Evolutionary conservation across 1,140 invertebrate genomes (phyloP).

Genomic region (Atta colombica): DNA sequence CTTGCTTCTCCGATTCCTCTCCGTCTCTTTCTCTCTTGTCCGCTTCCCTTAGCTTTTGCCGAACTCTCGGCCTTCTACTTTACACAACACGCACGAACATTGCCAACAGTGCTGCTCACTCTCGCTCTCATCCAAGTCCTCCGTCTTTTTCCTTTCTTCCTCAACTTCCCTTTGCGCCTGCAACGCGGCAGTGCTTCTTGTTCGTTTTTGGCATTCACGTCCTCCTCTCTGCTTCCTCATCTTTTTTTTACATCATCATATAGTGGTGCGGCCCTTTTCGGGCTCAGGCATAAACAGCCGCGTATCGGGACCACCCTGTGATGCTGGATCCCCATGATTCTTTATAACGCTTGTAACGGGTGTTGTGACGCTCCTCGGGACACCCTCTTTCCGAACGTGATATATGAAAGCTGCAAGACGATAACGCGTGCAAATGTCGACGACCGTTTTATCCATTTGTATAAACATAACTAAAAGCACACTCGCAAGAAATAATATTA

Average conservation of each 20-base stretch:
- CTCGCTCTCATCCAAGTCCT: conserved; percentile 40
- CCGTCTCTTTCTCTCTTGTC: background rate
- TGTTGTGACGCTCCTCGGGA: conserved; percentile 53
- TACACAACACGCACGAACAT: conserved; percentile 50
- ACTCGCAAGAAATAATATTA: background rate
- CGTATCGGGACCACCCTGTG: conserved; percentile 60
- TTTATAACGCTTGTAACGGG: conserved; percentile 65
- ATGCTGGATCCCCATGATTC: conserved; percentile 44
- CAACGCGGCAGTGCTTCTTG: conserved; percentile 3
- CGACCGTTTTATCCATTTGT: conserved; percentile 24
- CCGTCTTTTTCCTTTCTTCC: background rate
- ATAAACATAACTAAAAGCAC: background rate
- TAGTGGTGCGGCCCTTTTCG: conserved; percentile 37
- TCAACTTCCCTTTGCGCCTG: background rate
- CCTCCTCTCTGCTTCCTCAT: conserved; percentile 41
- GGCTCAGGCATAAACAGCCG: conserved; percentile 25
- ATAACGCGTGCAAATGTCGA: conserved; percentile 19
- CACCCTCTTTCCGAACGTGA: conserved; percentile 37
- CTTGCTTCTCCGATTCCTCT: conserved; percentile 30
- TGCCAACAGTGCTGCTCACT: conserved; percentile 39
- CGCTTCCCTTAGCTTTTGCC: conserved; percentile 32
- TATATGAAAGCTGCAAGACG: conserved; percentile 35
- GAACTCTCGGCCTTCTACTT: conserved; percentile 60
- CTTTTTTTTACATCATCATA: conserved; percentile 37
- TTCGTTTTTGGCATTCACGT: conserved; percentile 11